Evolutionary conservation across 2,113 vertebrate genomes (phyloP), one percentile per base, ranked within the genome.

Genomic region (Indicator maculatus): DNA sequence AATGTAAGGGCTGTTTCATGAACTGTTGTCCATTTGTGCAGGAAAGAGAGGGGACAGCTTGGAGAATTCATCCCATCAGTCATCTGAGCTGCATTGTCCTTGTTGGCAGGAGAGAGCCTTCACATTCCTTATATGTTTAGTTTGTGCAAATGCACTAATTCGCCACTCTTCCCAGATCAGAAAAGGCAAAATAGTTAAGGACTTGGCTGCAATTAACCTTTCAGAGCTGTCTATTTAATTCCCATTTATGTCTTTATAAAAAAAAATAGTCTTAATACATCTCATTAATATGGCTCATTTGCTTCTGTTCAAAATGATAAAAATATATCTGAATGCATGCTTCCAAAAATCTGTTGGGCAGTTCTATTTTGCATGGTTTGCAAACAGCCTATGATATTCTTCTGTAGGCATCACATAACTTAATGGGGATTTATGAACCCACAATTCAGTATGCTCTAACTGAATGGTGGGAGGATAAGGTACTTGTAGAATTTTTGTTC

Each of bases 161-260:
- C 17, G 21, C 50, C 6, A n/a, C 45, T 1, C 3, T 24, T 75
- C 31, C 33, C 30, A 76, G 63, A 47, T 82, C n/a, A 52, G 53
- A 60, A 88, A 41, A 87, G 31, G 20, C 10, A 11, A 59, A 74
- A 36, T 14, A 61, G 23, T 72, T 82, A 66, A 70, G 14, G 36
- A 85, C 73, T 91, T n/a, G 79, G 16, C 59, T 87, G 67, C 63
- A 85, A 61, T 89, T 89, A 91, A 87, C 74, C 78, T 93, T 91
- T 88, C 71, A 89, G 84, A 84, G 17, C 18, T 91, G 77, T 65
- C 73, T 53, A 3, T 90, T 31, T 56, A 66, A 79, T 64, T 91
- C 20, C 11, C 5, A 19, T 45, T 55, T 71, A 33, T 3, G 44
- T 47, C 28, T 82, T 47, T 17, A n/a, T 15, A 47, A 17, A 58